phyloP scores from a whole-genome alignment of 2,888 invertebrate genomes.

The Orthonevra nobilis region DNA sequence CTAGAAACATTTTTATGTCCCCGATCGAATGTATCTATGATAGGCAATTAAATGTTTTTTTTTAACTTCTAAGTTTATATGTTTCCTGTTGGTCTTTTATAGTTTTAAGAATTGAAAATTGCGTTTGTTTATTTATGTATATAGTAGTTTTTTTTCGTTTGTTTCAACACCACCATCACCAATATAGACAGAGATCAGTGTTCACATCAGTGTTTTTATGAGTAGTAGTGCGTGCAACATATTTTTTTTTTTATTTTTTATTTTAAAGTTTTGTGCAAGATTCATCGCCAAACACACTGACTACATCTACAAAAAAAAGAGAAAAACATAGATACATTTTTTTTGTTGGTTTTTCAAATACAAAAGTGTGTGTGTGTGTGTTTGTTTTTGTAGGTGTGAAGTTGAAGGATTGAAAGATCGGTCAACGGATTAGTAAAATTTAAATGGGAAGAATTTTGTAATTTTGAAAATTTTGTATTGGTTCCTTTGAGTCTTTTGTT shows the following conservation, averaged over 20 bases:
- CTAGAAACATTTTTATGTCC: constrained; percentile 5
- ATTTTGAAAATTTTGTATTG: constrained; percentile 13
- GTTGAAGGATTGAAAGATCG: constrained; percentile 13
- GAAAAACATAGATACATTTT: constrained; percentile 72
- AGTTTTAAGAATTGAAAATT: constrained; percentile 36
- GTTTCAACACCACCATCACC: constrained; percentile 69
- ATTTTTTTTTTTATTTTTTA: constrained; percentile 44
- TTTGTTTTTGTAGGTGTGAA: no score
- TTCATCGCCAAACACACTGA: constrained; percentile 93
- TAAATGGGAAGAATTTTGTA: constrained; percentile 16
- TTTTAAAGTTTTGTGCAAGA: constrained; percentile 67
- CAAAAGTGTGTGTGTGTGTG: no score
- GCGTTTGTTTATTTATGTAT: constrained; percentile 15
- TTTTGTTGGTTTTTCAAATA: constrained; percentile 29
- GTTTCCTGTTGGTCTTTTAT: constrained; percentile 18
- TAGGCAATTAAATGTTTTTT: constrained; percentile 21
- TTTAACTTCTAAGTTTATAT: constrained; percentile 25
- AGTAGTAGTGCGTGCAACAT: constrained; percentile 72
- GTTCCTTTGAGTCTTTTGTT: constrained; percentile 16
- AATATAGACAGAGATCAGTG: constrained; percentile 75
- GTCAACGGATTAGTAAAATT: constrained; percentile 14
- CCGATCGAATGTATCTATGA: neutral
- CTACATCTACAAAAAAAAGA: constrained; percentile 88
- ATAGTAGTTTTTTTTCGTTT: constrained; percentile 26
- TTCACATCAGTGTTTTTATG: constrained; percentile 73